Percentiles rank a stretch among this genome's conserved stretches.
Evolutionary conservation across 2,888 invertebrate species (phyloP).

Genomic region (Spodoptera littoralis): DNA sequence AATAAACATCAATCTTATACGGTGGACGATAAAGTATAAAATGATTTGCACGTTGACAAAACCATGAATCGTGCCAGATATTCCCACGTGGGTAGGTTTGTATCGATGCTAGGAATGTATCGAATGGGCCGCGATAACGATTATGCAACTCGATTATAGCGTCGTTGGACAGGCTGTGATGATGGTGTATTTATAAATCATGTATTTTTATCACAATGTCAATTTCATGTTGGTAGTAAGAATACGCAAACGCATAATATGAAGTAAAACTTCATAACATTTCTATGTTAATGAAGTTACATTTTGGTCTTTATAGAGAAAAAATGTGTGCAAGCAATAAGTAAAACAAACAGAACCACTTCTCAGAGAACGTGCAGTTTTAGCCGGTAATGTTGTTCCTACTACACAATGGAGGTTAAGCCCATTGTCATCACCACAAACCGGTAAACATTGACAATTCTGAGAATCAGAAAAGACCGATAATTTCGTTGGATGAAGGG

Average conservation of each 20-base stretch:
- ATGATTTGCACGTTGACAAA: constrained; percentile 23
- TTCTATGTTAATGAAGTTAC: too few species aligned
- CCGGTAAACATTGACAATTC: too few species aligned
- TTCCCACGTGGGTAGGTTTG: constrained; percentile 41
- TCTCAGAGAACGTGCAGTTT: too few species aligned
- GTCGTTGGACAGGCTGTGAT: constrained; percentile 2
- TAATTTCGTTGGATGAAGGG: too few species aligned
- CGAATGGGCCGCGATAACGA: constrained; percentile 27
- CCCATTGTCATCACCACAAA: too few species aligned
- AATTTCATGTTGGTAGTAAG: neutral
- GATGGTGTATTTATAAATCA: constrained; percentile 8
- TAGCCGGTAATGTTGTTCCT: too few species aligned
- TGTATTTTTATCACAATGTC: constrained; percentile 2
- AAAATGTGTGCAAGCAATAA: too few species aligned
- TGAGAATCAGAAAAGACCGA: too few species aligned
- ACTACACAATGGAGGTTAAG: too few species aligned
- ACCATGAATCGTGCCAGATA: constrained; percentile 51
- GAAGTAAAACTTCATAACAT: neutral
- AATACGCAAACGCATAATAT: neutral
- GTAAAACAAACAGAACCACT: too few species aligned
- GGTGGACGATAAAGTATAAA: constrained; percentile 13
- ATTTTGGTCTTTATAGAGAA: too few species aligned
- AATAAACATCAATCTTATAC: constrained; percentile 17
- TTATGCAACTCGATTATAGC: constrained; percentile 40
- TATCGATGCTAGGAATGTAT: constrained; percentile 23